Base-by-base conservation (phyloP, 2,797 vertebrate species). In the Hypotaenidia okinawae region DNA sequence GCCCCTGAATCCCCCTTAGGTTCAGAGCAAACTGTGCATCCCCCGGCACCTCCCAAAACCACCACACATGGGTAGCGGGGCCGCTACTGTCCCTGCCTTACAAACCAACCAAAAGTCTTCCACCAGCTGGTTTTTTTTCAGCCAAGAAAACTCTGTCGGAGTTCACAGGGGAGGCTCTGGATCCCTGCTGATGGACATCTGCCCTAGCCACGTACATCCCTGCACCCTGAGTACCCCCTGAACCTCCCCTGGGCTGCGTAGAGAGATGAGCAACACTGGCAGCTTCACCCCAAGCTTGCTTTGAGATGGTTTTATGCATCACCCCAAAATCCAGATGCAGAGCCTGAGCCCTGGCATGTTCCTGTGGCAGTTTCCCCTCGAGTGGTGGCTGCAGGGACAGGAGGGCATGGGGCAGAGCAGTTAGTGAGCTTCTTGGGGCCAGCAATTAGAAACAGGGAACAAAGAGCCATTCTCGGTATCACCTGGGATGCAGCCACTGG, bases 401-500 rank as follows among this genome's bases (percentile, higher is more conserved):
- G 22, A 66, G 93, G 90, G 89, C 51, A 27, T n/a, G 24, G 74
- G 86, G 93, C 94, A 95, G 85, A 96, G 93, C 52, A 27, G 75
- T 96, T 97, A 95, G 97, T 47, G 93, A 97, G 95, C 95, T 89
- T 87, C 96, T 95, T 35, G 85, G n/a, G 51, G 25, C 75, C 96
- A 58, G 95, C 43, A 96, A 96, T 97, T 95, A 95, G 75, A 84
- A 89, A 35, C 41, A 28, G 83, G 88, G 92, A 93, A 97, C 96
- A 96, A 94, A 96, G 96, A 90, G 41, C 89, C 43, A 59, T 90
- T 95, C 80, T 95, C 86, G 66, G 87, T 90, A 76, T 16, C 70
- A 39, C 16, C 39, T 87, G 83, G 90, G 93, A 72, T 76, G 23
- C 1, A 0, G 91, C 87, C 64, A 43, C 22, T 0, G 16, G 76